phyloP scores from a whole-genome alignment of 2,797 vertebrate species.

The Gymnocypris eckloni region DNA sequence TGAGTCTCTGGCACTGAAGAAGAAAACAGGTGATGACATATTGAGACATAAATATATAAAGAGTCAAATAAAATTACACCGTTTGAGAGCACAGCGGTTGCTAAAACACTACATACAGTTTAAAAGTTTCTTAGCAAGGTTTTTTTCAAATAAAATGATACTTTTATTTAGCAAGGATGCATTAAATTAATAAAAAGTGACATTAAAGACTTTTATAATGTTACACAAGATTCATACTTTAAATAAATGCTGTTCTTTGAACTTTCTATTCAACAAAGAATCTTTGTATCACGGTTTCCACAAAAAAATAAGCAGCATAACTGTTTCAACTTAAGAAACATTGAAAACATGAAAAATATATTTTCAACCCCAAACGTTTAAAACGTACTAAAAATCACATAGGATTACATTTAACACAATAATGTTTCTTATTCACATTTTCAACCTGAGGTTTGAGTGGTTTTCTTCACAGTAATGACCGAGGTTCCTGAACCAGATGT shows the following conservation, averaged over 20 bases:
- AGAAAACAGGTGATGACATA: conserved; percentile 28
- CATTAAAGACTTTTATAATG: neutral
- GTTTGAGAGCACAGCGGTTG: neutral
- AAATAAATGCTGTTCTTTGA: neutral
- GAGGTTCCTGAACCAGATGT: neutral
- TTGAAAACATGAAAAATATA: neutral
- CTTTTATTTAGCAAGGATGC: neutral
- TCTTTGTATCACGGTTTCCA: neutral
- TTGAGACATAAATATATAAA: neutral
- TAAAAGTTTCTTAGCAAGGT: neutral
- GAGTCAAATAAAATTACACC: neutral
- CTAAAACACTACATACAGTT: neutral
- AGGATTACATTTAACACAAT: neutral
- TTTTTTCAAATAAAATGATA: neutral
- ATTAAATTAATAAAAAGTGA: neutral
- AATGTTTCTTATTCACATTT: neutral
- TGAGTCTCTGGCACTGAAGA: conserved; percentile 75
- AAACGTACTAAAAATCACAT: neutral
- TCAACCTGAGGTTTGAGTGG: neutral
- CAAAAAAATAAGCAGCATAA: neutral
- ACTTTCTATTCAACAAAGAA: neutral
- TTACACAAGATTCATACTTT: neutral
- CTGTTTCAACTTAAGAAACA: neutral
- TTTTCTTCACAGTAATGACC: neutral
- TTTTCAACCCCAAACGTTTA: neutral